Conservation (phyloP, 2,888 invertebrate species). For the Trypoxylon attenuatum region DNA sequence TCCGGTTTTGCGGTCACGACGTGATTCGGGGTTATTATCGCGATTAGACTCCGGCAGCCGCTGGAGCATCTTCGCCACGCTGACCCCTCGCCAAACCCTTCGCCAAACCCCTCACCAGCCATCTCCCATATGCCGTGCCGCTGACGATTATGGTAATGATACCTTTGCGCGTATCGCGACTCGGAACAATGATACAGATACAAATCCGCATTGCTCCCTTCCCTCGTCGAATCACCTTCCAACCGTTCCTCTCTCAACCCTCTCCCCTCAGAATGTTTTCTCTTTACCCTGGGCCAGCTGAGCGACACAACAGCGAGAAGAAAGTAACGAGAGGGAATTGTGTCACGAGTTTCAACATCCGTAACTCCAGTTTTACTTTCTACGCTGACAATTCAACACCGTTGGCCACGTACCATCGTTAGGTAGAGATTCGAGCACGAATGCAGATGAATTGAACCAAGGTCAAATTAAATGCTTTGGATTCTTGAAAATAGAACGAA, state of each 20-base stretch:
- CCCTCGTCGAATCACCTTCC: slow-evolving; percentile 10
- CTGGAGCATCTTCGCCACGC: slow-evolving; percentile 38
- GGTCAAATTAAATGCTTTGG: too few species aligned
- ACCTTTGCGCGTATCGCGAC: slow-evolving; percentile 69
- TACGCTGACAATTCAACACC: too few species aligned
- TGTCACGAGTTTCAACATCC: too few species aligned
- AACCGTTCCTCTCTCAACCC: not conserved
- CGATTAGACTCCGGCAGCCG: slow-evolving; percentile 68
- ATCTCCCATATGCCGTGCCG: slow-evolving; percentile 59
- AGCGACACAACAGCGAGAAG: not conserved
- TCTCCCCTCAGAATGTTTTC: too few species aligned
- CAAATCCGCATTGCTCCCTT: slow-evolving; percentile 31
- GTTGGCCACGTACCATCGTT: too few species aligned
- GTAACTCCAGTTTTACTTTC: too few species aligned
- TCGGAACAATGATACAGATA: slow-evolving; percentile 69
- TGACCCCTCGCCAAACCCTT: too few species aligned
- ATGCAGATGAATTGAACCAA: too few species aligned
- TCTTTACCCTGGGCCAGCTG: too few species aligned
- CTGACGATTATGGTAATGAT: slow-evolving; percentile 72
- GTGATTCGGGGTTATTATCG: slow-evolving; percentile 70
- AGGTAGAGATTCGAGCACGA: too few species aligned
- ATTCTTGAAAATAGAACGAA: too few species aligned
- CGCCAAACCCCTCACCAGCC: slow-evolving; percentile 33
- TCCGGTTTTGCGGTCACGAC: slow-evolving; percentile 72
- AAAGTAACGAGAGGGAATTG: not conserved